A percentile compares a stretch with the other conserved stretches of the same genome.
Conservation (phyloP, 2,113 vertebrate genomes). For the Hydrochoerus hydrochaeris region DNA sequence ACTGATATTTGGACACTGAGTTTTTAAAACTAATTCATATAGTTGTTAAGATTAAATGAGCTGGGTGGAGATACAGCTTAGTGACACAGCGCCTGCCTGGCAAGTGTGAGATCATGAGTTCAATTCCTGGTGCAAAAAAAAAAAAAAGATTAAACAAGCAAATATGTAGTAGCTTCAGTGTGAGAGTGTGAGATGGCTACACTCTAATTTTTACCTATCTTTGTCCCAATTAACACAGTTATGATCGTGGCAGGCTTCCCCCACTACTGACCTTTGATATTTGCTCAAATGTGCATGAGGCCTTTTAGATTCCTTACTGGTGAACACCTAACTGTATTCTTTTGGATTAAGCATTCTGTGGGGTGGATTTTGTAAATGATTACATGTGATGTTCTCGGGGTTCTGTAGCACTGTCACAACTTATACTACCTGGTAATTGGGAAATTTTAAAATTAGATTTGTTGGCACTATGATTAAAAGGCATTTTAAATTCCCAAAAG, state of each 20-base stretch:
- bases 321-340: background rate
- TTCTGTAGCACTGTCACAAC: background rate
- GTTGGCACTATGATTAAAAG: constrained; percentile 31
- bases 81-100: too few species aligned
- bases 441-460: constrained; percentile 7
- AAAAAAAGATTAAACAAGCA: background rate
- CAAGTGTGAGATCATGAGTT: too few species aligned
- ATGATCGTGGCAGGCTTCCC: background rate
- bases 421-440: background rate
- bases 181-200: background rate
- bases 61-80: background rate
- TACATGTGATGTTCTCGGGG: background rate
- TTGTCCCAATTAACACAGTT: background rate
- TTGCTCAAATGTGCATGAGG: background rate
- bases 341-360: background rate
- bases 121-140: too few species aligned
- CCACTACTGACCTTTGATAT: background rate
- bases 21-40: background rate
- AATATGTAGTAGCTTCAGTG: background rate
- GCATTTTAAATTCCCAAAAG: constrained; percentile 17
- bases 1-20: background rate
- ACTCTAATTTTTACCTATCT: background rate
- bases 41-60: background rate
- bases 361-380: constrained; percentile 28
- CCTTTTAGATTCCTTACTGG: background rate